phyloP scores from a whole-genome alignment of 2,888 invertebrate genomes.

The Dastarcus helophoroides region DNA sequence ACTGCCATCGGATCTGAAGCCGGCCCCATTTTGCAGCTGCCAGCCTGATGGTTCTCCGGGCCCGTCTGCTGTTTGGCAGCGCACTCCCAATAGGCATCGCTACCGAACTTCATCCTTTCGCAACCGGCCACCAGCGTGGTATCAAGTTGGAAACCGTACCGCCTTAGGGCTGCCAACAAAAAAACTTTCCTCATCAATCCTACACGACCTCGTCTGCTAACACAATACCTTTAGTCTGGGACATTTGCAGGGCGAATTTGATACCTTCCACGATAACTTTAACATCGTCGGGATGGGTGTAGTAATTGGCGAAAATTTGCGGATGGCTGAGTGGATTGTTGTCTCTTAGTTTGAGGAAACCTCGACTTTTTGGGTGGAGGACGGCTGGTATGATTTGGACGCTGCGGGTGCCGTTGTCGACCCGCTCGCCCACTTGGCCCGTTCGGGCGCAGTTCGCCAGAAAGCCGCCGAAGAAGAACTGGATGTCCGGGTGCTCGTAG shows the following conservation, averaged over 20 bases:
- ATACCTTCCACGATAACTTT: constrained; percentile 73
- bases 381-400: constrained; percentile 71
- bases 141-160: constrained; percentile 66
- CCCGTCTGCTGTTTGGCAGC: constrained; percentile 46
- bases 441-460: constrained; percentile 77
- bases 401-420: constrained; percentile 55
- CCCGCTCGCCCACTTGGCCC: constrained; percentile 71
- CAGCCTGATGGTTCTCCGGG: constrained; percentile 54
- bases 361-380: constrained; percentile 78
- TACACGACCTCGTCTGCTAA: not conserved
- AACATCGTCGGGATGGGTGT: constrained; percentile 68
- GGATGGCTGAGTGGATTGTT: constrained; percentile 73
- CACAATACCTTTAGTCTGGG: constrained; percentile 52
- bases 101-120: constrained; percentile 60
- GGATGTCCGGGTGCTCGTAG: constrained; percentile 72
- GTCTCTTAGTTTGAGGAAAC: constrained; percentile 57
- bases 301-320: constrained; percentile 71
- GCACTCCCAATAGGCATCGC: constrained; percentile 51
- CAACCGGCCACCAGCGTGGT: constrained; percentile 63
- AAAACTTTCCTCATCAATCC: not conserved
- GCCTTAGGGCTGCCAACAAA: constrained; percentile 33
- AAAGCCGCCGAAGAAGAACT: constrained; percentile 79
- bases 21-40: constrained; percentile 53
- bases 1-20: constrained; percentile 44
- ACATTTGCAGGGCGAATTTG: constrained; percentile 60